phyloP scores from a whole-genome alignment of 2,888 invertebrate genomes.

The Lithophane leautieri region DNA sequence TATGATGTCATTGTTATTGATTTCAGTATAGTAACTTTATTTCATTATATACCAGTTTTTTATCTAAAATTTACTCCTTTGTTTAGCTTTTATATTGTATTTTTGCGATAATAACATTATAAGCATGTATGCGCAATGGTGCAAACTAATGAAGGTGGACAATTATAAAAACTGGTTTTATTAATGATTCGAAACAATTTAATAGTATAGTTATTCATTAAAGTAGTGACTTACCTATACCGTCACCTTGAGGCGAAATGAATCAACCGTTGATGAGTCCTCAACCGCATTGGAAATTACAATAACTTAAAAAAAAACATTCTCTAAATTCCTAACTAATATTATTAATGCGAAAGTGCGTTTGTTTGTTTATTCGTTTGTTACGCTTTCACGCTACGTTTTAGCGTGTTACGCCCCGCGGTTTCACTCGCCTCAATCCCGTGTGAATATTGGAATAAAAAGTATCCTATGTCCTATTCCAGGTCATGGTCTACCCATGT shows the following conservation, averaged over 20 bases:
- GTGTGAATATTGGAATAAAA: too few relatives aligned
- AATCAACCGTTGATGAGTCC: not conserved
- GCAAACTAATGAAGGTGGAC: not conserved
- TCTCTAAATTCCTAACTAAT: not conserved
- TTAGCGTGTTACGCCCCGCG: too few relatives aligned
- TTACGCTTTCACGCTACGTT: too few relatives aligned
- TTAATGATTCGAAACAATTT: not conserved
- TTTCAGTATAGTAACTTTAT: not conserved
- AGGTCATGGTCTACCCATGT: too few relatives aligned
- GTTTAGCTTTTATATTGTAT: constrained; percentile 8
- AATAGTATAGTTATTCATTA: not conserved
- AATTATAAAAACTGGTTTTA: constrained; percentile 6
- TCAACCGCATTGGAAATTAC: not conserved
- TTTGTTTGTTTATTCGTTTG: too few relatives aligned
- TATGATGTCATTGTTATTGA: constrained; percentile 29
- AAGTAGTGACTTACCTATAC: not conserved
- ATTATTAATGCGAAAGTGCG: too few relatives aligned
- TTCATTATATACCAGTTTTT: constrained; percentile 28
- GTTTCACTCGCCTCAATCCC: too few relatives aligned
- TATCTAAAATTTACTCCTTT: constrained; percentile 39
- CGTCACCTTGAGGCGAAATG: not conserved
- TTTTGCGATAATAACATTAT: constrained; percentile 20
- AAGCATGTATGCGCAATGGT: not conserved
- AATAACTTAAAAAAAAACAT: not conserved
- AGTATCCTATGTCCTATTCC: too few relatives aligned